A percentile compares a stretch with the other conserved stretches of the same genome.
Conservation (phyloP, 2,888 invertebrate species). For the Dione juno region DNA sequence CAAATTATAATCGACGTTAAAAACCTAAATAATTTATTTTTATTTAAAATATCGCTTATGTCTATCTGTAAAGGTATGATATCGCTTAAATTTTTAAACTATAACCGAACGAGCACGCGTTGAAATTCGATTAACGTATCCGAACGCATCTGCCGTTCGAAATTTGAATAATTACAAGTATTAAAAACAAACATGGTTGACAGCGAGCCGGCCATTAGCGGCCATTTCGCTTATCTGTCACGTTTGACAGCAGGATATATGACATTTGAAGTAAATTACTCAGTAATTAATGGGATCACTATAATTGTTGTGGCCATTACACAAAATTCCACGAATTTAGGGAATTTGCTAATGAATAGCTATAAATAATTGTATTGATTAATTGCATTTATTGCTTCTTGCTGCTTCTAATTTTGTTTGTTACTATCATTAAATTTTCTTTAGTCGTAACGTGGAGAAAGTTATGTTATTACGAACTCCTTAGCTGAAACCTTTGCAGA, state of each 20-base stretch:
- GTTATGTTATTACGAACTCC: too few relatives aligned
- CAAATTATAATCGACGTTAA: conserved; percentile 11
- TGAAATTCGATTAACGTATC: conserved; percentile 65
- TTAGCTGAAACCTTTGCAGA: too few relatives aligned
- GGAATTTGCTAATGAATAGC: conserved; percentile 3
- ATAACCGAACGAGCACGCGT: conserved; percentile 38
- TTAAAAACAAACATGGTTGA: conserved; percentile 65
- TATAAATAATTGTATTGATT: background rate
- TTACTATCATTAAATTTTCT: too few relatives aligned
- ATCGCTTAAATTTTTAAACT: conserved; percentile 28
- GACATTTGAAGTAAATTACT: conserved; percentile 64
- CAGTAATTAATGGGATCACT: conserved; percentile 44
- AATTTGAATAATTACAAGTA: conserved; percentile 79
- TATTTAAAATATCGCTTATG: conserved; percentile 13
- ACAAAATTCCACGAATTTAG: conserved; percentile 16
- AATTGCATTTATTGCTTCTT: background rate
- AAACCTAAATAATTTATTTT: conserved; percentile 18
- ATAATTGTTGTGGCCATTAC: conserved; percentile 35
- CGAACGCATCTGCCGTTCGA: conserved; percentile 76
- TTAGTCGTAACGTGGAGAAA: too few relatives aligned
- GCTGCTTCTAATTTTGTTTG: too few relatives aligned
- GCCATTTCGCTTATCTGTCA: conserved; percentile 60
- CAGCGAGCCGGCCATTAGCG: conserved; percentile 63
- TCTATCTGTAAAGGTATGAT: conserved; percentile 32
- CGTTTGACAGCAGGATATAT: conserved; percentile 57